These are phyloP conservation scores for Holothuria glaberrima DNA, from an alignment of 35 echinoderm and acorn worm species.

Conservation along the genomic window DNA sequence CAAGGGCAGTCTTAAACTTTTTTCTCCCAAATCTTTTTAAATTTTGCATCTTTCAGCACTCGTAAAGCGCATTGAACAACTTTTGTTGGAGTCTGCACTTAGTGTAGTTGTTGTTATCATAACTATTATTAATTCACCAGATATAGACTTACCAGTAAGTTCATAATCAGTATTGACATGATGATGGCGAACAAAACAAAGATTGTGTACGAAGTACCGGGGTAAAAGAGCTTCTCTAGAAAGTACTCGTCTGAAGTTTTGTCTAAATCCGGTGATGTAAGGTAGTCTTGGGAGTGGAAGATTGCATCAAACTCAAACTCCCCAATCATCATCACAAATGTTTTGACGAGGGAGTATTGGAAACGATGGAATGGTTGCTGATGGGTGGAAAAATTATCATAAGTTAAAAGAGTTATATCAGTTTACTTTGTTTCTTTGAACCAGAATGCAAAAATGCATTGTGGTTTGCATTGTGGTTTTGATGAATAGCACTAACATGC, in stretches of 20 bases:
- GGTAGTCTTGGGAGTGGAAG: slow-evolving; percentile 81
- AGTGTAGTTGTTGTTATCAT: too few relatives aligned
- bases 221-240: slow-evolving; percentile 49
- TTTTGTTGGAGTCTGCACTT: too few relatives aligned
- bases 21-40: too few relatives aligned
- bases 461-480: too few relatives aligned
- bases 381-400: not conserved
- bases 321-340: slow-evolving; percentile 99
- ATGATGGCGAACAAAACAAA: slow-evolving; percentile 85
- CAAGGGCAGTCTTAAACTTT: too few relatives aligned
- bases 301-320: slow-evolving; percentile 99
- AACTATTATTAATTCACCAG: too few relatives aligned
- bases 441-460: too few relatives aligned
- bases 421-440: too few relatives aligned
- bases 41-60: too few relatives aligned
- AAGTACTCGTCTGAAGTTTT: slow-evolving; percentile 48
- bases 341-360: slow-evolving; percentile 83
- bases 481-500: too few relatives aligned
- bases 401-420: too few relatives aligned
- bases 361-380: slow-evolving; percentile 83
- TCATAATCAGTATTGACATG: slow-evolving; percentile 99
- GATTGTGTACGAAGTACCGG: slow-evolving; percentile 75
- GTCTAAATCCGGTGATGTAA: not conserved
- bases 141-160: slow-evolving; percentile 97
- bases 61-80: too few relatives aligned